Base-by-base conservation (phyloP, 2,113 vertebrate genomes). In the Oceanodroma tethys region DNA sequence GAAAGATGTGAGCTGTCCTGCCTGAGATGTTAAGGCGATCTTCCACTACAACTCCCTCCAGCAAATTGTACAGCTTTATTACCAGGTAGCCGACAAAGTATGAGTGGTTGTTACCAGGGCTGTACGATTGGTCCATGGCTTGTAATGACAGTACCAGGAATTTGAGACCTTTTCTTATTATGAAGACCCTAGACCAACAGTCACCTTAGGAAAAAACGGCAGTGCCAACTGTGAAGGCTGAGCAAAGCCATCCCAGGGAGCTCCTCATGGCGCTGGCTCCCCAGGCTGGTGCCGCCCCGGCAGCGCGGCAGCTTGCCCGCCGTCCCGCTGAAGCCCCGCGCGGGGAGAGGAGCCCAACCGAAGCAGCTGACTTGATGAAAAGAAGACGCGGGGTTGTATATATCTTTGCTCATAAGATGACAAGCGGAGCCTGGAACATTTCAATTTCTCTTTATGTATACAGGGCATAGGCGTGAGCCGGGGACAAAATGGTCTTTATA, bases 301-400 rank as follows among this genome's bases (percentile, higher is more conserved):
- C 43, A 32, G 34, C 0, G 0, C 1, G 1, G 76, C 0, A 0
- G 12, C 81, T 83, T 1, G 3, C 48, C 19, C 2, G 1, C 15
- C 1, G 2, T 20, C 56, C 45, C 4, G 0, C 38, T 65, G 27
- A 50, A 71, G 40, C 38, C 45, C 23, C 0, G 1, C 4, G 5
- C 2, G 2, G 16, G 27, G 53, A 52, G 47, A 67, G 80, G 53
- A 70, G 7, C 45, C 47, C 62, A 56, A 3, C 26, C 4, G 0
- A 40, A 11, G 21, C 36, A 16, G 84, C 0, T 1, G 38, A 1
- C 43, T n/a, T 25, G 30, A 67, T 27, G 40, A 47, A 63, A 29
- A 53, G 55, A 62, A 92, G 43, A 14, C 0, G 0, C 5, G 2
- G 30, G 50, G 36, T 60, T 60, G 1, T 38, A 7, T 42, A 36